Conservation (phyloP, 2,797 vertebrate species). For the Erpetoichthys calabaricus region DNA sequence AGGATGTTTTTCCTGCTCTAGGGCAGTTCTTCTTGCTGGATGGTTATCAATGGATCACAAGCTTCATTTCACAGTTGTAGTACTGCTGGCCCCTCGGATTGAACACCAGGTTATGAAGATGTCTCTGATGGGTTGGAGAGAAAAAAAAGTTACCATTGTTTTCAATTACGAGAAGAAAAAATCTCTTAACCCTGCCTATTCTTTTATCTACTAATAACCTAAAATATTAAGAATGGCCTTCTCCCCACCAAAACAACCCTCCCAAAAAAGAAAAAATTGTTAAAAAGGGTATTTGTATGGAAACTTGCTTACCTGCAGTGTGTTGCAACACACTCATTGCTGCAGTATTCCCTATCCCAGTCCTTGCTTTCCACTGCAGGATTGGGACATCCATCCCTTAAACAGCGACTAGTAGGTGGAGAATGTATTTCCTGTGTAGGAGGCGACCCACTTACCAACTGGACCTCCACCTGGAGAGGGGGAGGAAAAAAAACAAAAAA, state of each 20-base stretch:
- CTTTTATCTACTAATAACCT: too few species aligned
- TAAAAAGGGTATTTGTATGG: neutral
- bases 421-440: constrained; percentile 21
- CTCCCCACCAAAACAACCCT: too few species aligned
- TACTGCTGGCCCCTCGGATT: constrained; percentile 52
- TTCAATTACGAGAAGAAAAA: too few species aligned
- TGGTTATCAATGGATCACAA: neutral
- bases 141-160: neutral
- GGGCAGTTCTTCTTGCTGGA: neutral
- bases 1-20: neutral
- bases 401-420: constrained; percentile 46
- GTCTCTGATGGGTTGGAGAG: constrained; percentile 38
- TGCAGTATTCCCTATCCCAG: constrained; percentile 85
- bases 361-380: constrained; percentile 65
- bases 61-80: constrained; percentile 62
- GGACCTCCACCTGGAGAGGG: constrained; percentile 62
- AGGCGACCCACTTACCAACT: constrained; percentile 58
- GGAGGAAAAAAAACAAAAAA: neutral
- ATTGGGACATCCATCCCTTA: constrained; percentile 74
- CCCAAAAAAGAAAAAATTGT: too few species aligned
- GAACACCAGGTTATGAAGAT: constrained; percentile 72
- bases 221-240: too few species aligned
- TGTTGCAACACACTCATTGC: constrained; percentile 79
- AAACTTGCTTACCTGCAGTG: constrained; percentile 67
- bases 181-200: too few species aligned